A percentile compares a stretch with the other conserved stretches of the same genome.
phyloP scores from a whole-genome alignment of 2,888 invertebrate species.

The Pardosa pseudoannulata region DNA sequence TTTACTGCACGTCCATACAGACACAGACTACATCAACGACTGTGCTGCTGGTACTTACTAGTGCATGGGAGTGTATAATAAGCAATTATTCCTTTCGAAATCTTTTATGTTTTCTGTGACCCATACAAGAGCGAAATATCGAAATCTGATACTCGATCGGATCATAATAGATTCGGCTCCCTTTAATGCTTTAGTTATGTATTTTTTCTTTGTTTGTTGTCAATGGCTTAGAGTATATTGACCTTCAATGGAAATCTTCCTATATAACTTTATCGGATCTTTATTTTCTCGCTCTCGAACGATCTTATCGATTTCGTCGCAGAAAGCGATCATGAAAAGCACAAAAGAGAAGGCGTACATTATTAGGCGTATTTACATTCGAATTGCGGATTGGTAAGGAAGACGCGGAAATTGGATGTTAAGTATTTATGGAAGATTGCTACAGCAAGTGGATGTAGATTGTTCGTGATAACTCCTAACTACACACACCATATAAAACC shows the following conservation, averaged over 20 bases:
- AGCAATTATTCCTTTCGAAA: not conserved
- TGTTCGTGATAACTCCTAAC: too few species aligned
- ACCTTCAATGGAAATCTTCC: not conserved
- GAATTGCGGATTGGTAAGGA: too few species aligned
- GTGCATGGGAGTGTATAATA: constrained; percentile 10
- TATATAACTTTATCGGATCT: not conserved
- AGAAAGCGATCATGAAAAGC: too few species aligned
- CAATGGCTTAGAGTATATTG: not conserved
- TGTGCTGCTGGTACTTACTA: too few species aligned
- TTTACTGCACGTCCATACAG: constrained; percentile 4
- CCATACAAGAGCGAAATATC: not conserved
- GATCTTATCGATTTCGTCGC: not conserved
- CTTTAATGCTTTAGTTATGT: not conserved
- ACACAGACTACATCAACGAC: not conserved
- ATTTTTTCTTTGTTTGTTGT: too few species aligned
- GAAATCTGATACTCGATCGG: not conserved
- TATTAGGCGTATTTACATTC: too few species aligned
- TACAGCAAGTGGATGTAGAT: too few species aligned
- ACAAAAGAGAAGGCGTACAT: too few species aligned
- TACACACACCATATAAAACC: too few species aligned
- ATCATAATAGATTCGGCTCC: not conserved
- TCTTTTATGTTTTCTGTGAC: not conserved
- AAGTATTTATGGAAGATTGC: too few species aligned
- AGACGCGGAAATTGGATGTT: too few species aligned
- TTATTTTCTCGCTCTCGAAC: not conserved